These are phyloP conservation scores for Tamias sibiricus DNA, from an alignment of 2,113 vertebrate species.

Conservation along the genomic window DNA sequence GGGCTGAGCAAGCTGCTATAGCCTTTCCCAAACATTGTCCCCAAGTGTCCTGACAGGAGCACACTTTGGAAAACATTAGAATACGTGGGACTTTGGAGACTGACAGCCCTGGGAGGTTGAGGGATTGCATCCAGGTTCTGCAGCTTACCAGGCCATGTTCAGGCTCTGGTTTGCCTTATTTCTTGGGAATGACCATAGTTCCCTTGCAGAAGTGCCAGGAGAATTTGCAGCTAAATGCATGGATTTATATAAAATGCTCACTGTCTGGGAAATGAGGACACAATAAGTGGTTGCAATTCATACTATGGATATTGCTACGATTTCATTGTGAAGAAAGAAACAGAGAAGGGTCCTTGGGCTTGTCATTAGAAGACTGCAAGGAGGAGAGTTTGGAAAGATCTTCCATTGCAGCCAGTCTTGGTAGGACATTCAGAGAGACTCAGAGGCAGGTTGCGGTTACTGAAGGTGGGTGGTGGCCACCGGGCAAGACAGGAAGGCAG, in stretches of 20 bases:
- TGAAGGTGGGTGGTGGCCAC: background rate
- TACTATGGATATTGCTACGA: background rate
- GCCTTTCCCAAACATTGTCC: background rate
- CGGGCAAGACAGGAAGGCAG: background rate
- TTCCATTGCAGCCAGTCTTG: background rate
- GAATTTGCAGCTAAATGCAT: background rate
- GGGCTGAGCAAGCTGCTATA: rapidly evolving
- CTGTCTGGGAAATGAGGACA: background rate
- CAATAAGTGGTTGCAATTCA: background rate
- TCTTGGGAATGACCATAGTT: background rate
- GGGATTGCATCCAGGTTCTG: background rate
- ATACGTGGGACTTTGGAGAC: background rate
- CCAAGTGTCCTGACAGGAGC: background rate
- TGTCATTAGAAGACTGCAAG: background rate
- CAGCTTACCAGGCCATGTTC: background rate
- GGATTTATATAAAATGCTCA: background rate
- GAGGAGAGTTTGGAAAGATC: background rate
- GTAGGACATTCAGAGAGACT: background rate
- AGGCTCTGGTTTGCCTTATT: background rate
- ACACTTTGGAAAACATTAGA: background rate
- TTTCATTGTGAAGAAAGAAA: background rate
- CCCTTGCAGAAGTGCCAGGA: background rate
- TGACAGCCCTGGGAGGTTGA: rapidly evolving
- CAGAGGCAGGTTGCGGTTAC: background rate
- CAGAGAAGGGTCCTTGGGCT: background rate